These are phyloP conservation scores for Pantherophis alleghaniensis DNA, from an alignment of 2,797 vertebrate genomes.

Conservation along the genomic window DNA sequence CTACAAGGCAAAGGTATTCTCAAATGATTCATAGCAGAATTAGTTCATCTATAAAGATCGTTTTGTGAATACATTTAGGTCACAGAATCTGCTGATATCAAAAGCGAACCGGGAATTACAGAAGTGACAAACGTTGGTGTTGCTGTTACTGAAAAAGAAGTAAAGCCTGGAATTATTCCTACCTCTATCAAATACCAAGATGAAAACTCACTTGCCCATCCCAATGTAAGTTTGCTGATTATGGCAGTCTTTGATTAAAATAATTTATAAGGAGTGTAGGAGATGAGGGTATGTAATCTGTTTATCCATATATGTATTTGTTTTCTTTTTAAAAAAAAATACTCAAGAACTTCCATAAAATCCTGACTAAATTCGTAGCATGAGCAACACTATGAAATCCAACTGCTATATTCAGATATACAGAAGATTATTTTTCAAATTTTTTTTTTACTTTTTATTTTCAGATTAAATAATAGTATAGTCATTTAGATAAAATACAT, in stretches of 20 bases:
- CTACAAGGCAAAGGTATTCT: background rate
- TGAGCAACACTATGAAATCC: background rate
- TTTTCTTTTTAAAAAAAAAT: background rate
- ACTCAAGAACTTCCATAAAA: background rate
- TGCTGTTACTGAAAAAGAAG: slow-evolving; percentile 62
- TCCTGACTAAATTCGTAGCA: background rate
- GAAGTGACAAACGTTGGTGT: slow-evolving; percentile 57
- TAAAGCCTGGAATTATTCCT: slow-evolving; percentile 77
- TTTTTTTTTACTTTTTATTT: background rate
- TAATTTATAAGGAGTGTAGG: background rate
- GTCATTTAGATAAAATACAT: no score
- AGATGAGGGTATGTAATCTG: background rate
- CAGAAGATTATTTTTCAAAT: background rate
- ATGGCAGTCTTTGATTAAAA: background rate
- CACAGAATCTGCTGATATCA: slow-evolving; percentile 72
- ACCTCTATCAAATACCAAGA: slow-evolving; percentile 90
- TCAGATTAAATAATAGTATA: background rate
- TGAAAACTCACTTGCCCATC: slow-evolving; percentile 86
- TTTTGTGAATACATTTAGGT: slow-evolving; percentile 55
- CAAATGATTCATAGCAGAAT: background rate
- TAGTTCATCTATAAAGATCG: background rate
- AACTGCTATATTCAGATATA: background rate
- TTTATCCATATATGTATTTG: background rate
- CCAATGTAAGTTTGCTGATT: slow-evolving; percentile 78
- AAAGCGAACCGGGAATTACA: slow-evolving; percentile 45